A percentile compares a stretch with the other conserved stretches of the same genome.
These are phyloP conservation scores for Hylomyscus alleni DNA, from an alignment of 2,797 vertebrate genomes.

Conservation along the genomic window DNA sequence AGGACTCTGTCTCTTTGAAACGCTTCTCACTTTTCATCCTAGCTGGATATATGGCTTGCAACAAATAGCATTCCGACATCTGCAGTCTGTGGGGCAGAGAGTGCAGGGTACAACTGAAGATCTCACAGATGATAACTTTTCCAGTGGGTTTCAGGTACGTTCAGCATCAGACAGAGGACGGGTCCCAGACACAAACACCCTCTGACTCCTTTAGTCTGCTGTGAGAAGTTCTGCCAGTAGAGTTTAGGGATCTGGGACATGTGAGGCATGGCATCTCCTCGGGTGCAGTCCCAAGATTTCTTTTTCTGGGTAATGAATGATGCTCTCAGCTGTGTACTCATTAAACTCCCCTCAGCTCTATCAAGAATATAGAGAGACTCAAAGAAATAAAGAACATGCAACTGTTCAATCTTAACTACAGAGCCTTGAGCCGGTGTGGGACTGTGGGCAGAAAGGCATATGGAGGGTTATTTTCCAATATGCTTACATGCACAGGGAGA, in stretches of 20 bases:
- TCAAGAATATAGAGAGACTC: background rate
- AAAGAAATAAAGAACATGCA: background rate
- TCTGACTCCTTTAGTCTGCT: background rate
- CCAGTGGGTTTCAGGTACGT: background rate
- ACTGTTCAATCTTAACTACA: background rate
- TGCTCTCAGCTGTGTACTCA: background rate
- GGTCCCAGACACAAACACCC: background rate
- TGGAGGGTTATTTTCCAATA: background rate
- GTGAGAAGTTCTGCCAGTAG: background rate
- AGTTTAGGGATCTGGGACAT: background rate
- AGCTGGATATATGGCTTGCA: slow-evolving; percentile 22
- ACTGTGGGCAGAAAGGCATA: background rate
- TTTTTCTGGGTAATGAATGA: background rate
- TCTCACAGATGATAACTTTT: background rate
- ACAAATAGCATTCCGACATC: background rate
- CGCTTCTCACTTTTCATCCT: slow-evolving; percentile 19
- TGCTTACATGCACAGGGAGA: background rate
- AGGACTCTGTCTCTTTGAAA: slow-evolving; percentile 76
- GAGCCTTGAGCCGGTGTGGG: background rate
- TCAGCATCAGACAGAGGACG: background rate
- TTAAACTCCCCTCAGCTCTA: background rate
- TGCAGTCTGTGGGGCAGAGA: background rate
- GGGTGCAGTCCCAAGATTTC: background rate
- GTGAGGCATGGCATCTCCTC: background rate
- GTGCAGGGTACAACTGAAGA: background rate